Base-by-base conservation (phyloP, 2,888 invertebrate species). In the Drosophila antonietae region DNA sequence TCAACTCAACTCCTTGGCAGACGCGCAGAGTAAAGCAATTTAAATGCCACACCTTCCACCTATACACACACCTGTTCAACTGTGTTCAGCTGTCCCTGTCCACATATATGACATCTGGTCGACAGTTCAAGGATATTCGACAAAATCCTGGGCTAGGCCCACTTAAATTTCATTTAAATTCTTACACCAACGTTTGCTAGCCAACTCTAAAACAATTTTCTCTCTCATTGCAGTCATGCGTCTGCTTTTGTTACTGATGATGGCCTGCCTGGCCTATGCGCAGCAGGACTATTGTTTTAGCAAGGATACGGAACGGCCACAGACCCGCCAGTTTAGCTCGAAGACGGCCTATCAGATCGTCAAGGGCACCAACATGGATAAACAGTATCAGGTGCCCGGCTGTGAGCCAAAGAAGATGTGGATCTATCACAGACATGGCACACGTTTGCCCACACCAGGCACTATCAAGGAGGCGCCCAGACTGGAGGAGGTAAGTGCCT, bases 301-400 rank as follows among this genome's bases (percentile, higher is more conserved):
- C 67, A 88, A 84, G 68, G 93, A 93, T 60, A 66, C 62, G 12
- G 91, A 91, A 31, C 89, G 91, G 3, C 65, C 69, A 33, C 93
- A 93, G 78, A 91, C 91, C 3, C 88, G 89, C 33, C 93, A 95
- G 60, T 96, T 96, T 90, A 95, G 94, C 12, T 95, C 96, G 7
- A 97, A 96, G 93, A 97, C 97, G 0, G 95, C 96, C 0, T 97
- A 97, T 90, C 94, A 95, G 82, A 95, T 96, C 80, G 94, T 95
- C 18, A 95, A 94, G 72, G 94, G 95, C 49, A 94, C 95, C 43
- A 93, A 94, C 65, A 80, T 89, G 18, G 93, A 93, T 0, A 94
- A 93, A 70, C 94, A 94, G 64, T 95, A 95, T 73, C 93, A 94
- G 59, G 94, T 96, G 46, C 95, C 95, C 80, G 95, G 95, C 81